Evolutionary conservation across 2,888 invertebrate species (phyloP).

Genomic region (Epiblema foenella): DNA sequence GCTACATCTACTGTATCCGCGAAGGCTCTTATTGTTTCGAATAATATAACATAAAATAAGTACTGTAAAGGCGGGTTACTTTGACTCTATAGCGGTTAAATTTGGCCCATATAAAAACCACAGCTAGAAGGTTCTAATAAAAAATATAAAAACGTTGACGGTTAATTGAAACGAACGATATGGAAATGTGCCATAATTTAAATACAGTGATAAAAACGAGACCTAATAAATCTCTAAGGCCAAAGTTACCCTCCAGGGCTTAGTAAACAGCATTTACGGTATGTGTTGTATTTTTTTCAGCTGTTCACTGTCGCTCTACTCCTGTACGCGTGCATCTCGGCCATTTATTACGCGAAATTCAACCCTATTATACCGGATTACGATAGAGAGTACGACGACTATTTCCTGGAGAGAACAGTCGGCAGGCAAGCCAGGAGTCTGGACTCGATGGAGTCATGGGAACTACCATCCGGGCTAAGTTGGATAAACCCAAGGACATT

Average conservation of each 20-base stretch:
- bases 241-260: no score
- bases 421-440: conserved; percentile 77
- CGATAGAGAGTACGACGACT: conserved; percentile 89
- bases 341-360: conserved; percentile 94
- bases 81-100: no score
- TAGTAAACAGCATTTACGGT: no score
- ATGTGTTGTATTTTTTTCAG: conserved; percentile 75
- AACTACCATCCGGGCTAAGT: conserved; percentile 74
- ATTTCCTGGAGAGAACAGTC: conserved; percentile 88
- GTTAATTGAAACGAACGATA: no score
- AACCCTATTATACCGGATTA: conserved; percentile 92
- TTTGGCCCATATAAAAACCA: no score
- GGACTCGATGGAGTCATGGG: conserved; percentile 66
- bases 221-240: no score
- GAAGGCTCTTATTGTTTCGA: conserved; percentile 6
- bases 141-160: no score
- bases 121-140: no score
- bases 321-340: conserved; percentile 93
- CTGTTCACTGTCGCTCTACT: conserved; percentile 91
- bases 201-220: no score
- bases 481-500: conserved; percentile 87
- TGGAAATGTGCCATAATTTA: no score
- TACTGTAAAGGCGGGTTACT: no score
- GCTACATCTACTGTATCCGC: conserved; percentile 6
- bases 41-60: no score